Evolutionary conservation across 2,888 invertebrate genomes (phyloP), one percentile per base, ranked within the genome.

Genomic region (Drosophila meridiana): DNA sequence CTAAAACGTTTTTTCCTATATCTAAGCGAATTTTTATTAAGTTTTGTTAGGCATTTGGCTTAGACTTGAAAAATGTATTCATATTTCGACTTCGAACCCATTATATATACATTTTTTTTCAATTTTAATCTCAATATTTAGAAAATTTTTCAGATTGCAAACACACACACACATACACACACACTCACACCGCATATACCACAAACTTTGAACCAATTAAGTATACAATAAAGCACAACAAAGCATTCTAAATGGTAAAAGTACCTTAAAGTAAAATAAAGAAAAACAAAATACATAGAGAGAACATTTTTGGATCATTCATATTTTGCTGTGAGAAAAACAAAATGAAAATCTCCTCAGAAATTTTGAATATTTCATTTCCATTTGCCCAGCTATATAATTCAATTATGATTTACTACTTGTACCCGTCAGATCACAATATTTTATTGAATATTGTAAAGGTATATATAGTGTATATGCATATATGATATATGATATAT

Each of bases 391-490:
- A 34, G 7, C 34, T 38, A 9, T 38, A 9, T 26, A 26, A 28
- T 48, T 53, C 9, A 13, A 53, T 1, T 55, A 38, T 55, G 38
- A 38, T 36, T 28, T 52, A 55, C 48, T 50, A 62, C 74, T 56
- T 48, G 56, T 59, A 36, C 45, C 67, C 50, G 48, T 63, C 57
- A 11, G 48, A 73, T 26, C 68, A 79, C 90, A 87, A 83, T 87
- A 89, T 87, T 89, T 87, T 87, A 87, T 87, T 86, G 86, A 86
- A 83, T 87, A 87, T 87, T 87, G 86, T 82, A 73, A 59, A 61
- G 62, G 47, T 56, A 68, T 78, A 34, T 57, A 34, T 58, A 56
- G 20, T 43, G 57, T 53, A 55, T 64, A 36, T 13, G 26, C 7
- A 34, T 5, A 20, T 20, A 34, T 32, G 9, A 48, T 48, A 30